Evolutionary conservation across 2,113 vertebrate genomes (phyloP), one percentile per base, ranked within the genome.

Genomic region (Saimiri boliviensis): DNA sequence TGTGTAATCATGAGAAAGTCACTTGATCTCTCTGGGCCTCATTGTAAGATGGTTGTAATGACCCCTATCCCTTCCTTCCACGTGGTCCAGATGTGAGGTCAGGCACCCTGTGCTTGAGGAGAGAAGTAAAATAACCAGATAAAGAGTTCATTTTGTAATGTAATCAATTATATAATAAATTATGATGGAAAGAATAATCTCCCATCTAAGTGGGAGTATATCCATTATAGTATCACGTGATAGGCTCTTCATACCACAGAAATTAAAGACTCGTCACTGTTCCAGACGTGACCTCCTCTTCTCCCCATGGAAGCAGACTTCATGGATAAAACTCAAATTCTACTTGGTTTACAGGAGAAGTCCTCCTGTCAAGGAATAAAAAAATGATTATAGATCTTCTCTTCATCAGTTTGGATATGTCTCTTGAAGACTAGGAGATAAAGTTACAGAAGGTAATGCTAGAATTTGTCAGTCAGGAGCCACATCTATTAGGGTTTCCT

Each of bases 1-100:
- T 84, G n/a, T 84, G 89, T 91, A 37, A 93, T 47, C 49, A n/a
- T 45, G 80, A 86, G 70, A 56, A 76, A 70, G 66, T 79, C 93
- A 45, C 74, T 74, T 14, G 8, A 42, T 49, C 86, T 84, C 77
- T 35, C 47, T 30, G 37, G 91, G 80, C 68, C 93, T 97, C 95
- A 10, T 1, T 49, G 76, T 93, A 21, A 58, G 94, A 27, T 0
- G 3, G 35, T 10, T 35, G 58, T 49, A 42, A 58, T 19, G 58
- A 88, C 21, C 86, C 42, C n/a, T 74, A 9, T 37, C 9, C 73
- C 54, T 80, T 91, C 73, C 71, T 86, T 68, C 60, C 60, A 3
- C 82, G 17, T 19, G 21, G 88, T 23, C 4, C 37, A 56, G 12
- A n/a, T 25, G 77, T 30, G 93, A 88, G 84, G n/a, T 14, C 91